Evolutionary conservation across 2,888 invertebrate species (phyloP).

Genomic region (Neocrepidodera transversa): DNA sequence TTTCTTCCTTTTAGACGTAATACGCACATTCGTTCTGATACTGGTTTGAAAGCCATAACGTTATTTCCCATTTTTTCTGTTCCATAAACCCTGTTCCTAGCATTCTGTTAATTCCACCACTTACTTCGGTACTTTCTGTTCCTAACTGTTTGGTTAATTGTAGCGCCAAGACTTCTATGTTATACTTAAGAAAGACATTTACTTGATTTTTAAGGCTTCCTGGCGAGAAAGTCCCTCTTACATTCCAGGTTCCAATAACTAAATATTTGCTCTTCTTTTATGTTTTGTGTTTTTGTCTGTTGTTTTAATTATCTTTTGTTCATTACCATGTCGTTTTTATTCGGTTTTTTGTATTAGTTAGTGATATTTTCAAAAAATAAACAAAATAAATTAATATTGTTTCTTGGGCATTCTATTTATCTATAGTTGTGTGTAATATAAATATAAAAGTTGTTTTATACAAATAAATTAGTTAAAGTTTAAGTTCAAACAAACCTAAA

Average conservation of each 20-base stretch:
- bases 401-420: too few species aligned
- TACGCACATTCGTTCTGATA: slow-evolving; percentile 4
- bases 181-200: neutral
- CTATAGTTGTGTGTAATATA: too few species aligned
- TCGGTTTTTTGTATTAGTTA: too few species aligned
- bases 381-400: too few species aligned
- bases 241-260: neutral
- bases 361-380: too few species aligned
- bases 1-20: neutral
- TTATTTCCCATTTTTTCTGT: neutral
- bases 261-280: too few species aligned
- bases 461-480: too few species aligned
- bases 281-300: too few species aligned
- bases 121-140: neutral
- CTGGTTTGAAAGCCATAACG: neutral
- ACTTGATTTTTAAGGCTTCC: neutral
- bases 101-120: slow-evolving; percentile 3
- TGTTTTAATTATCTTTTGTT: neutral
- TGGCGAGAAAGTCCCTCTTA: neutral
- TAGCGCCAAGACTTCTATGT: neutral
- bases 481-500: too few species aligned
- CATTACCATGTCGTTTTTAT: too few species aligned
- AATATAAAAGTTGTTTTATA: too few species aligned
- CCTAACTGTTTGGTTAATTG: slow-evolving; percentile 4
- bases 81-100: too few species aligned